Conservation (phyloP, 2,113 vertebrate species). For the Morphnarchus princeps region DNA sequence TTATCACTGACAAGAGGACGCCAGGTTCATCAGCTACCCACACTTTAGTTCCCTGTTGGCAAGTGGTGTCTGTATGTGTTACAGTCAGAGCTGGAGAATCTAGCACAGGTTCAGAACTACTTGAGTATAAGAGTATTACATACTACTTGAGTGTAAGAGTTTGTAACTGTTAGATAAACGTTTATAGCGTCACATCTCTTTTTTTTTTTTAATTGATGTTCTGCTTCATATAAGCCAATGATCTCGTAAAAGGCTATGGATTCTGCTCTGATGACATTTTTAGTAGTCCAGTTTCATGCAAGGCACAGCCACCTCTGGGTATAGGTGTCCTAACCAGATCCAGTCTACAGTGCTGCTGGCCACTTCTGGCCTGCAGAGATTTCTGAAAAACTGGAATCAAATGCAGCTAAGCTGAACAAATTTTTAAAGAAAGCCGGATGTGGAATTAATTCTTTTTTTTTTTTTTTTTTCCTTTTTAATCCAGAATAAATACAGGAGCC, state of each 20-base stretch:
- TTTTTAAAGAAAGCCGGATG: neutral
- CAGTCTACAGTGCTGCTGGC: neutral
- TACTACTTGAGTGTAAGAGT: neutral
- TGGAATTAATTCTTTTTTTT: neutral
- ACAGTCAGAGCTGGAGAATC: neutral
- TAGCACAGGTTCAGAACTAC: neutral
- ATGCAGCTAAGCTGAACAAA: neutral
- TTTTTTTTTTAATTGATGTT: neutral
- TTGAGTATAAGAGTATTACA: too few species aligned
- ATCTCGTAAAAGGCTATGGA: neutral
- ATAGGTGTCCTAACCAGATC: neutral
- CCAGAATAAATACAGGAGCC: neutral
- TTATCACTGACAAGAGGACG: neutral
- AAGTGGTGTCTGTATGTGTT: neutral
- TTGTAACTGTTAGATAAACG: neutral
- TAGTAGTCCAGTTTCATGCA: neutral
- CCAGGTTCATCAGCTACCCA: neutral
- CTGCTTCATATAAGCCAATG: neutral
- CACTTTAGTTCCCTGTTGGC: neutral
- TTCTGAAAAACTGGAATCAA: neutral
- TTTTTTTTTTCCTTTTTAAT: neutral
- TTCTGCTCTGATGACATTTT: neutral
- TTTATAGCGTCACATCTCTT: neutral
- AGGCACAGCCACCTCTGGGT: neutral
- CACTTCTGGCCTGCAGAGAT: neutral